A percentile compares a stretch with the other conserved stretches of the same genome.
Conservation (phyloP, 1,140 invertebrate genomes). For the Seison nebaliae region DNA sequence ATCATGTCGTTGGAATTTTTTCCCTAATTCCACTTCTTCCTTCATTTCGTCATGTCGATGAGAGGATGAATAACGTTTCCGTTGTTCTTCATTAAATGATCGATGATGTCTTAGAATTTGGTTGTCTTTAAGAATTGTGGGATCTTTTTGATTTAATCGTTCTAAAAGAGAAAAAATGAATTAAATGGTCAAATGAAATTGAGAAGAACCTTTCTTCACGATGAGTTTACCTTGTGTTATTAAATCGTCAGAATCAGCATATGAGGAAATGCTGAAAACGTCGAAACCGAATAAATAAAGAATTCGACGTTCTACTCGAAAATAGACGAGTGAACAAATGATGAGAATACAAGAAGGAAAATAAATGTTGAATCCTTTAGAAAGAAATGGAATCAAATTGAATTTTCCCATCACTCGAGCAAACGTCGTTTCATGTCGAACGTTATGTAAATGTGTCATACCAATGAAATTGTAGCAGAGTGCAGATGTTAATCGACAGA, state of each 20-base stretch:
- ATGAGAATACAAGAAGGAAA: slow-evolving; percentile 84
- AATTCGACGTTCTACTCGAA: slow-evolving; percentile 61
- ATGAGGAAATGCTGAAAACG: slow-evolving; percentile 68
- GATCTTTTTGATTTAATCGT: not conserved
- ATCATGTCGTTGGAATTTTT: too few relatives aligned
- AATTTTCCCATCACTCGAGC: slow-evolving; percentile 99
- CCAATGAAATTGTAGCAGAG: slow-evolving; percentile 93
- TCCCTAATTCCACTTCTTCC: not conserved
- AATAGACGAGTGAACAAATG: slow-evolving; percentile 75
- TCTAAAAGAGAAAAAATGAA: not conserved
- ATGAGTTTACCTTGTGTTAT: slow-evolving; percentile 70
- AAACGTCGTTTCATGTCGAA: slow-evolving; percentile 22
- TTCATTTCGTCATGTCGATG: not conserved
- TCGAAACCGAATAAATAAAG: slow-evolving; percentile 69
- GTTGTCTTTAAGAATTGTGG: not conserved
- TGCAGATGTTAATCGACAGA: slow-evolving; percentile 74
- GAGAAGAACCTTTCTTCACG: slow-evolving; percentile 40
- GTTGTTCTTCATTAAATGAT: too few relatives aligned
- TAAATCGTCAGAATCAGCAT: slow-evolving; percentile 65
- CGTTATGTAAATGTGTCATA: slow-evolving; percentile 74
- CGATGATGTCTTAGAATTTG: too few relatives aligned
- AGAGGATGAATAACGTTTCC: not conserved
- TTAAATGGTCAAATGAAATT: too few relatives aligned
- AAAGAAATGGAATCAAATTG: slow-evolving; percentile 84
- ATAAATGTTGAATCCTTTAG: slow-evolving; percentile 92